Evolutionary conservation across 1,140 invertebrate species (phyloP), one percentile per base, ranked within the genome.

Genomic region (Mactra quadrangularis): DNA sequence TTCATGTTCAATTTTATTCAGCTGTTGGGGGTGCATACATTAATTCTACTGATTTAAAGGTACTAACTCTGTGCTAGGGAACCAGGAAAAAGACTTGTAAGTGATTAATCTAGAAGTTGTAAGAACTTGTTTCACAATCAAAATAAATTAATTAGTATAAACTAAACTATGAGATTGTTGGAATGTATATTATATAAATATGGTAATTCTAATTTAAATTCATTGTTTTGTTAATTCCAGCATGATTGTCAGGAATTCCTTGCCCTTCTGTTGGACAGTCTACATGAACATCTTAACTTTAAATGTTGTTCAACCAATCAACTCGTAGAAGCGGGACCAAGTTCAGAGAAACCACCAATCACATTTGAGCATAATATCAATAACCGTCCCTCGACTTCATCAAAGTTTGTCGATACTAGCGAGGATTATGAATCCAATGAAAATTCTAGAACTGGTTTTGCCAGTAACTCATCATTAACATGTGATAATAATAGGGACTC

Each of bases 241-340:
- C 95, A 96, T 87, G 96, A 96, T 89, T 96, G 95, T 92, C 96
- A 96, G 93, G 96, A 96, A 88, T 96, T 96, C 91, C 92, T 96
- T 35, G 95, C 95, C 9, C 92, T 96, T 13, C 89, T 96, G 17
- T 89, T 96, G 82, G 95, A 96, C 87, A 95, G 95, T 17, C 91
- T 96, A 15, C 95, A 96, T 85, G 95, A 96, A 88, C 95, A 96
- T 90, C 94, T 96, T 89, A 95, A 95, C 75, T 62, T 82, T 27
- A 74, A 66, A 47, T 41, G 33, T 35, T 29, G 52, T 1, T 38
- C 52, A 53, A 75, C 81, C 62, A 83, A 83, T 83, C 81, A 52
- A 33, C 74, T 53, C 41, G 57, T 33, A 31, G 77, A 70, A 22
- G 66, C 66, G 4, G 77, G 52, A 9, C 62, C 77, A n/a, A 71